These are phyloP conservation scores for Hydrochoerus hydrochaeris DNA, from an alignment of 2,113 vertebrate genomes.

Conservation along the genomic window DNA sequence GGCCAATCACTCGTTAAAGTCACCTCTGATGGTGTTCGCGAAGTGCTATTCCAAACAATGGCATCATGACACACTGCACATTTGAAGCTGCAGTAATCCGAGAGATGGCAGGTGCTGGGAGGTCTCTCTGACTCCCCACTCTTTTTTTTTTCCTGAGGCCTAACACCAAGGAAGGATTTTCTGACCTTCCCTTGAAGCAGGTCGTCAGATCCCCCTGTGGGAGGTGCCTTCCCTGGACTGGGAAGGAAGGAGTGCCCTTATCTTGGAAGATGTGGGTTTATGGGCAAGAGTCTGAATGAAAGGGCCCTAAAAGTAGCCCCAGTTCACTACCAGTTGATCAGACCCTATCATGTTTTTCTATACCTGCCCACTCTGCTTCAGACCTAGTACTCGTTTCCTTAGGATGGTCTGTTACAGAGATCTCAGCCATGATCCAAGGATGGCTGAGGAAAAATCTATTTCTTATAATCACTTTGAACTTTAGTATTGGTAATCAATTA, in stretches of 20 bases:
- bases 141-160: background rate
- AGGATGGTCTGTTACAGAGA: background rate
- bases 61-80: too few relatives aligned
- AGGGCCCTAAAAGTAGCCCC: too few relatives aligned
- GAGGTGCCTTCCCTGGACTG: background rate
- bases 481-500: background rate
- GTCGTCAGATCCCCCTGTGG: background rate
- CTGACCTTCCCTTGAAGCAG: background rate
- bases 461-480: background rate
- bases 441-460: background rate
- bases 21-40: background rate
- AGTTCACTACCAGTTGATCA: background rate
- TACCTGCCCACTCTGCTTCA: background rate
- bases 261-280: background rate
- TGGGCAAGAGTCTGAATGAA: background rate
- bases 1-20: background rate
- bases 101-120: too few relatives aligned
- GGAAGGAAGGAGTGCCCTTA: background rate
- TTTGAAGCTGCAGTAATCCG: background rate
- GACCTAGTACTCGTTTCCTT: background rate
- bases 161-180: background rate
- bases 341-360: background rate
- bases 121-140: background rate
- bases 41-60: background rate
- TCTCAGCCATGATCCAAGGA: background rate